Evolutionary conservation across 2,113 vertebrate species (phyloP).

Genomic region (Gadus chalcogrammus): DNA sequence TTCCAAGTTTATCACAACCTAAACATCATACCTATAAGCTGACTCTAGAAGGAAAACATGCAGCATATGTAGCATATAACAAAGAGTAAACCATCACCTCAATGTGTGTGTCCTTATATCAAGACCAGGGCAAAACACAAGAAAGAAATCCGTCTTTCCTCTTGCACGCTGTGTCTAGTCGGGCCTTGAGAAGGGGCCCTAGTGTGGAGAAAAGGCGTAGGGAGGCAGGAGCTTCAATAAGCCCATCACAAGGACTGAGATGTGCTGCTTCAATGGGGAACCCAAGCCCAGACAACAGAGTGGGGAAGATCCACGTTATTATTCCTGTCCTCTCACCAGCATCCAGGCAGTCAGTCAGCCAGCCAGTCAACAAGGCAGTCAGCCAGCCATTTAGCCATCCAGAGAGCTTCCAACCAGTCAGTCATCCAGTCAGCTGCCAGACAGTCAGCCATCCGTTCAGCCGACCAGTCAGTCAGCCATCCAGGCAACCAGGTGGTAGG

Average conservation of each 20-base stretch:
- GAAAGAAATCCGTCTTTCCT: conserved; percentile 19
- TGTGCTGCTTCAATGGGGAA: conserved; percentile 42
- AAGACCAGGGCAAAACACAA: conserved; percentile 14
- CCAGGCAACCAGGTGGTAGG: background rate
- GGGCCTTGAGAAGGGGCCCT: conserved; percentile 31
- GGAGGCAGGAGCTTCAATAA: conserved; percentile 44
- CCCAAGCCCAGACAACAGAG: conserved; percentile 46
- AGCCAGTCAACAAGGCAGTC: background rate
- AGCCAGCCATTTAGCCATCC: background rate
- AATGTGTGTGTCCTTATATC: conserved; percentile 3
- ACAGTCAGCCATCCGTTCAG: too few species aligned
- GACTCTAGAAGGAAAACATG: background rate
- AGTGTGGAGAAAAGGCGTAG: conserved; percentile 49
- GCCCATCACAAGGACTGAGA: conserved; percentile 40
- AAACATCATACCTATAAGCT: too few species aligned
- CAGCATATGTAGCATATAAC: too few species aligned
- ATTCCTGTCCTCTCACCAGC: conserved; percentile 27
- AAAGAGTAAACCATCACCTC: too few species aligned
- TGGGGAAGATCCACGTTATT: conserved; percentile 18
- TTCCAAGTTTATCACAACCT: too few species aligned
- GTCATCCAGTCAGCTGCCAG: too few species aligned
- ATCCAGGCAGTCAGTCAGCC: too few species aligned
- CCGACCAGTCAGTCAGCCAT: background rate
- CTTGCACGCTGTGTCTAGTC: conserved; percentile 10
- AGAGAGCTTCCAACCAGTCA: too few species aligned